Evolutionary conservation across 2,113 vertebrate genomes (phyloP).

Genomic region (Agapornis roseicollis): DNA sequence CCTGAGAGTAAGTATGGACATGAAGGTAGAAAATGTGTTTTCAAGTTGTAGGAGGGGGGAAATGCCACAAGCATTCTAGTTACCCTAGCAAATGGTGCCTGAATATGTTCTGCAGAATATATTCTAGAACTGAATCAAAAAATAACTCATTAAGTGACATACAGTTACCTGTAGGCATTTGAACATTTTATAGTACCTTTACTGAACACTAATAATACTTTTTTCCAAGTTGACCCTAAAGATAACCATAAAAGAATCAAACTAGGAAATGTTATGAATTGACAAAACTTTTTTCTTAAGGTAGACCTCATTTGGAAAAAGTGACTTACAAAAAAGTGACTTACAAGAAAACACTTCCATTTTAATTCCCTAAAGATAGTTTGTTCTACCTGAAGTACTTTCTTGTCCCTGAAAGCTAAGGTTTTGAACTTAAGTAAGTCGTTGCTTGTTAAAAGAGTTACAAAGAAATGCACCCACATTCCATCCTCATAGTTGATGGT

Average conservation of each 20-base stretch:
- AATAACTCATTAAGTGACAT: background rate
- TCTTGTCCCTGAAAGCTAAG: background rate
- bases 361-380: background rate
- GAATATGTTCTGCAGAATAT: background rate
- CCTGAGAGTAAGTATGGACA: background rate
- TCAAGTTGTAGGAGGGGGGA: background rate
- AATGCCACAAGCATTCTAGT: background rate
- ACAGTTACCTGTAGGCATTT: background rate
- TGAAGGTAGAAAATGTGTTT: background rate
- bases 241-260: background rate
- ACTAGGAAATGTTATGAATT: background rate
- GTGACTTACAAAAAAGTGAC: too few relatives aligned
- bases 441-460: background rate
- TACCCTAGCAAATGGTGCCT: background rate
- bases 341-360: background rate
- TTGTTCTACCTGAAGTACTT: background rate
- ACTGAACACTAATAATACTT: background rate
- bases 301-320: background rate
- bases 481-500: background rate
- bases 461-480: background rate
- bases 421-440: background rate
- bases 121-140: constrained; percentile 21
- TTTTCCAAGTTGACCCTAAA: background rate
- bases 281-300: background rate
- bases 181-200: background rate